Base-by-base conservation (phyloP, 37 sponge, comb jelly and placozoan genomes). In the Amphimedon queenslandica region DNA sequence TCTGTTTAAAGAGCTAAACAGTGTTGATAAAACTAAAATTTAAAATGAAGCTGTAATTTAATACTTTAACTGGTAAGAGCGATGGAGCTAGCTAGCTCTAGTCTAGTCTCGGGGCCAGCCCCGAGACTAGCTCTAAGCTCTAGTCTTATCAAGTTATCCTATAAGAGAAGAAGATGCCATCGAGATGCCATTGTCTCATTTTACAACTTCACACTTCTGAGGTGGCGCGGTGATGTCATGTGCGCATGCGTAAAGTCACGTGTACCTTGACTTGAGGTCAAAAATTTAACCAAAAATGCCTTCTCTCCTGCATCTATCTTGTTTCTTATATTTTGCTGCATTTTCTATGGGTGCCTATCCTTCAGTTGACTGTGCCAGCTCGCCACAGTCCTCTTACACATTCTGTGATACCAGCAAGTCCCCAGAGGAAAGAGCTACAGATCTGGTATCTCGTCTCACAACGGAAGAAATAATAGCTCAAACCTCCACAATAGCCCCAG, bases 401-500 rank as follows among this genome's bases (percentile, higher is more conserved):
- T 90, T 85, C 82, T 90, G 90, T 58, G 32, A 80, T 42, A 18
- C 77, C 0, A 53, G 33, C 39, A 43, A 57, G 69, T 25, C 58
- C 51, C 78, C 68, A 4, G 68, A 42, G 63, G 74, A 76, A 25
- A 58, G 90, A 29, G 82, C 90, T n/a, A 73, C 68, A 5, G 90
- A 90, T 55, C 73, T 90, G 0, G 90, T 90, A 38, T 68, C 70
- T 3, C 69, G 82, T 30, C 69, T 90, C 1, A 63, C 71, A 31
- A 41, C 29, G 0, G 74, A 57, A 0, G 90, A 90, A 73, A 29
- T 69, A 36, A 80, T 90, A 30, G 77, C 31, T 4, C 90, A 90
- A 35, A 90, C 90, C 2, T 84, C 87, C 2, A 58, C 85, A 37
- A 84, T 90, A 38, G 90, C 90, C 11, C 82, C 90, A 31, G 81